phyloP scores from a whole-genome alignment of 2,113 vertebrate genomes.

The Dicerorhinus sumatrensis region DNA sequence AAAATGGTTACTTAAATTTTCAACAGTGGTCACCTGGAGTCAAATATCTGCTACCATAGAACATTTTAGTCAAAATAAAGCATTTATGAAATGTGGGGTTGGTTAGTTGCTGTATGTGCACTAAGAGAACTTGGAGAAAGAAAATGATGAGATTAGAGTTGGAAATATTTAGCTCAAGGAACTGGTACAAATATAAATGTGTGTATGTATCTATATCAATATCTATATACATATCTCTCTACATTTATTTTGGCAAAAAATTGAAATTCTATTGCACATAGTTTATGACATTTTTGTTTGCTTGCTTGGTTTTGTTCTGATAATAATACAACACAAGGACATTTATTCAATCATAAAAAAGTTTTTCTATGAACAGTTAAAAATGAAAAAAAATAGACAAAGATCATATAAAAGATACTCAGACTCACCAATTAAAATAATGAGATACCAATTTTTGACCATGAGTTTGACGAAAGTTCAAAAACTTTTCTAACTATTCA shows the following conservation, averaged over 20 bases:
- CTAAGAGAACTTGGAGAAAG: too few relatives aligned
- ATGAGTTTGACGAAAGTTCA: neutral
- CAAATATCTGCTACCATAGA: too few relatives aligned
- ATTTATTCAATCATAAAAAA: neutral
- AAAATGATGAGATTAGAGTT: neutral
- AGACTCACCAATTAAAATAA: neutral
- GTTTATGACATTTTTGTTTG: neutral
- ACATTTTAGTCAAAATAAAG: too few relatives aligned
- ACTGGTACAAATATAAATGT: neutral
- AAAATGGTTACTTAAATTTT: too few relatives aligned
- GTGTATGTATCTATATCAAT: neutral
- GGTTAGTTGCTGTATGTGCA: too few relatives aligned
- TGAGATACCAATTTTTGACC: neutral
- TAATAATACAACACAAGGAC: neutral
- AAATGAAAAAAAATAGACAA: neutral
- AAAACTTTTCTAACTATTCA: neutral
- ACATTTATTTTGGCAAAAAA: neutral
- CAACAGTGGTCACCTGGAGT: too few relatives aligned
- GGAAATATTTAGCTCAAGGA: neutral
- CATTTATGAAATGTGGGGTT: too few relatives aligned
- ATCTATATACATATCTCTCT: neutral
- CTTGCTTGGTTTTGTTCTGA: neutral
- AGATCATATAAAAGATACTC: neutral
- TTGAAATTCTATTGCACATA: neutral
- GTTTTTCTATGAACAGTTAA: neutral